These are phyloP conservation scores for Drosophila fulvimacula DNA, from an alignment of 2,888 invertebrate species.

Conservation along the genomic window DNA sequence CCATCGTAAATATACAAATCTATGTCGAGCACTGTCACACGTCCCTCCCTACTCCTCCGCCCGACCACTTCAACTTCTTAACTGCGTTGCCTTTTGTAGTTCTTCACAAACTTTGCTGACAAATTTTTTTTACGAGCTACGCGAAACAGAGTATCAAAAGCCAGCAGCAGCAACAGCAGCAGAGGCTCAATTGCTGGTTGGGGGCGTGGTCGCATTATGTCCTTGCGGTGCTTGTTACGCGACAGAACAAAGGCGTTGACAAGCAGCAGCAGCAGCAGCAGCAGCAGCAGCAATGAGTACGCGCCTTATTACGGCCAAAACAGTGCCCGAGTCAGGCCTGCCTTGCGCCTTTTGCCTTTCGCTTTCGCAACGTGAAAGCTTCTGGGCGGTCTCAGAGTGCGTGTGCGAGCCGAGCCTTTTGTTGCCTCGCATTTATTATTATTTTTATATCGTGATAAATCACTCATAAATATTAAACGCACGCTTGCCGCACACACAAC, in stretches of 20 bases:
- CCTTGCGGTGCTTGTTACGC: slow-evolving; percentile 66
- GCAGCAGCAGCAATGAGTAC: slow-evolving; percentile 34
- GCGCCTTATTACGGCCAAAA: slow-evolving; percentile 41
- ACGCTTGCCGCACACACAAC: slow-evolving; percentile 62
- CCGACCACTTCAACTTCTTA: slow-evolving; percentile 1
- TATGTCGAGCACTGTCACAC: slow-evolving; percentile 26
- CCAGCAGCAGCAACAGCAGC: not conserved
- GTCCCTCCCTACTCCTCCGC: not conserved
- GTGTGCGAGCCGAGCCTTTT: slow-evolving; percentile 51
- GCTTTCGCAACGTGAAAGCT: not conserved
- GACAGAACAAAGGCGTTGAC: slow-evolving; percentile 64
- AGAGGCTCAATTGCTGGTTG: not conserved
- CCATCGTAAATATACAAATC: slow-evolving; percentile 45
- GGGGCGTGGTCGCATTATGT: slow-evolving; percentile 45
- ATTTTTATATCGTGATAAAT: slow-evolving; percentile 82
- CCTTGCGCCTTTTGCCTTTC: slow-evolving; percentile 26
- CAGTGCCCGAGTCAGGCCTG: slow-evolving; percentile 3
- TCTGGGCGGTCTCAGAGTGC: slow-evolving; percentile 19
- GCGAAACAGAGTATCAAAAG: slow-evolving; percentile 40
- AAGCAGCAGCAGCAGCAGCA: slow-evolving; percentile 13
- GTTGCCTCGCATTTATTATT: slow-evolving; percentile 75
- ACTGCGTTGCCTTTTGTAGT: slow-evolving; percentile 34
- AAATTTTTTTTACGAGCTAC: slow-evolving; percentile 68
- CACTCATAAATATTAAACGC: slow-evolving; percentile 82
- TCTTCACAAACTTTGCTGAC: slow-evolving; percentile 57